These are phyloP conservation scores for Drosophila hydei DNA, from an alignment of 1,140 invertebrate species.

Conservation along the genomic window DNA sequence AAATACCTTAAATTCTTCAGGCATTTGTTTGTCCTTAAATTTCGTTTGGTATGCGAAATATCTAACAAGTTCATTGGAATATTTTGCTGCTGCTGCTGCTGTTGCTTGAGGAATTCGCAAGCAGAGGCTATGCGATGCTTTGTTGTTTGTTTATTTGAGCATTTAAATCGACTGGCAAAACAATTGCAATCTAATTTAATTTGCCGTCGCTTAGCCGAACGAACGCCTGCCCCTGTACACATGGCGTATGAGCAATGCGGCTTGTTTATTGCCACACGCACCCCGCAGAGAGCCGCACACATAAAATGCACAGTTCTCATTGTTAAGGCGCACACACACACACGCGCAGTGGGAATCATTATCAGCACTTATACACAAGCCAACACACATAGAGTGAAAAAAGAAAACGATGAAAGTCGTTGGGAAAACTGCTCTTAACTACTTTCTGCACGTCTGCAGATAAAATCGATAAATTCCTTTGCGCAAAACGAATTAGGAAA, in stretches of 20 bases:
- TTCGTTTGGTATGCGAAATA: conserved; percentile 2
- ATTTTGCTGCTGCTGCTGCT: neutral
- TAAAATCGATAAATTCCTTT: conserved; percentile 82
- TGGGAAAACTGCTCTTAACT: conserved; percentile 71
- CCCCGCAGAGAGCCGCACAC: conserved; percentile 30
- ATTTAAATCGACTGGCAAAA: conserved; percentile 55
- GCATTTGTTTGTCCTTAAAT: neutral
- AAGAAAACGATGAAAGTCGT: conserved; percentile 37
- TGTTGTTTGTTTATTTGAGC: conserved; percentile 30
- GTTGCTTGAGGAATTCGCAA: conserved; percentile 3
- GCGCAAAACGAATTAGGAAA: conserved; percentile 82
- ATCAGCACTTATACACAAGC: conserved; percentile 61
- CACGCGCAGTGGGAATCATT: conserved; percentile 52
- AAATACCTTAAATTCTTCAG: neutral
- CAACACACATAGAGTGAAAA: conserved; percentile 8
- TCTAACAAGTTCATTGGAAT: conserved; percentile 3
- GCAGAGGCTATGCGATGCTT: neutral
- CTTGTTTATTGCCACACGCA: conserved; percentile 65
- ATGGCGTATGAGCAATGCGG: conserved; percentile 74
- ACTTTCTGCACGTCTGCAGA: conserved; percentile 81
- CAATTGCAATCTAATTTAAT: conserved; percentile 73
- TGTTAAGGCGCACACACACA: conserved; percentile 35
- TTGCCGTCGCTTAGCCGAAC: conserved; percentile 26
- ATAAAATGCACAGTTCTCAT: conserved; percentile 55
- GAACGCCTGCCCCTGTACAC: conserved; percentile 36